A percentile compares a stretch with the other conserved stretches of the same genome.
Evolutionary conservation across 2,113 vertebrate species (phyloP).

Genomic region (Tauraco erythrolophus): DNA sequence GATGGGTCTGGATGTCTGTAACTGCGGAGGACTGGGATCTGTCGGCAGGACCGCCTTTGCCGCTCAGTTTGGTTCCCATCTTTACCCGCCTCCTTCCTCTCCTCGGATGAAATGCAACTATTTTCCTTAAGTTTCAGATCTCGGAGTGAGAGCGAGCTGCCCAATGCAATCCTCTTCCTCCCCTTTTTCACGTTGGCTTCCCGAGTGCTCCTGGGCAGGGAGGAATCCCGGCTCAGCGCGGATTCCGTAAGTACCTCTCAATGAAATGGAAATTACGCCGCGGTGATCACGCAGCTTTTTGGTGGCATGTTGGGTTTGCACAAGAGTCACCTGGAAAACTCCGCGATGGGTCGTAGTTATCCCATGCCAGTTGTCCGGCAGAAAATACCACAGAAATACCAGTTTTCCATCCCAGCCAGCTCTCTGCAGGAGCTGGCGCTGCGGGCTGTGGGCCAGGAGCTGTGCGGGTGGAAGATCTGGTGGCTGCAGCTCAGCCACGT

Average conservation of each 20-base stretch:
- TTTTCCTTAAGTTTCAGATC: slow-evolving; percentile 65
- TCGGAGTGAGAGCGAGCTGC: slow-evolving; percentile 75
- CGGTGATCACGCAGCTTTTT: no score
- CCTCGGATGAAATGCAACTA: neutral
- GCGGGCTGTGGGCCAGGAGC: no score
- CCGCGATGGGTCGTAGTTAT: neutral
- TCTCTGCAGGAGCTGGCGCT: no score
- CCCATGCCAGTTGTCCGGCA: neutral
- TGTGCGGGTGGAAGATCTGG: no score
- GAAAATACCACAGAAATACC: neutral
- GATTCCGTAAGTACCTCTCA: slow-evolving; percentile 82
- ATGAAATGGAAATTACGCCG: neutral
- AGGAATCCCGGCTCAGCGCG: slow-evolving; percentile 88
- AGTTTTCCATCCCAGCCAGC: no score
- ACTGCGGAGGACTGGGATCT: neutral
- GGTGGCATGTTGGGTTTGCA: neutral
- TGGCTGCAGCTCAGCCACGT: no score
- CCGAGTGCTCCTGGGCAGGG: slow-evolving; percentile 90
- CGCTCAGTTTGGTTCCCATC: neutral
- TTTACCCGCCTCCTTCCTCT: no score
- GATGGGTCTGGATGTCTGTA: neutral
- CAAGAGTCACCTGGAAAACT: neutral
- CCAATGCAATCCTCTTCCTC: neutral
- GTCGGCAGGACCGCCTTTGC: neutral
- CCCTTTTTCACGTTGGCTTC: slow-evolving; percentile 81